Conservation (phyloP, 2,888 invertebrate genomes). For the Plebejus argus region DNA sequence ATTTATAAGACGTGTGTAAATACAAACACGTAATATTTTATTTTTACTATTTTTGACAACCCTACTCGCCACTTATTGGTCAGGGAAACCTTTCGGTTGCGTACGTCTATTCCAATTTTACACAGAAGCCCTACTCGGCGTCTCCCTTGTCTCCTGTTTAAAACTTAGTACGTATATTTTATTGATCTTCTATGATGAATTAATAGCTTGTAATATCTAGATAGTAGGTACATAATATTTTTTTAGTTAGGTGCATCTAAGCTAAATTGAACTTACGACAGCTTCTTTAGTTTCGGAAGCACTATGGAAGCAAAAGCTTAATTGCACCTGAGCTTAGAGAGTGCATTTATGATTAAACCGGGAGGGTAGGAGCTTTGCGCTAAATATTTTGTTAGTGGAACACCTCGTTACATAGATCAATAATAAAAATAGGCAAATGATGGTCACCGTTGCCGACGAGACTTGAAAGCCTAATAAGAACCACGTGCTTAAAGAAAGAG, state of each 20-base stretch:
- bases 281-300: slow-evolving; percentile 6
- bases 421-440: background rate
- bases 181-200: background rate
- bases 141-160: slow-evolving; percentile 32
- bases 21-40: too few species aligned
- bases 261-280: background rate
- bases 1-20: too few species aligned
- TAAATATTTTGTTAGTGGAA: slow-evolving; percentile 8
- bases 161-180: background rate
- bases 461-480: slow-evolving; percentile 14
- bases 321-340: slow-evolving; percentile 11
- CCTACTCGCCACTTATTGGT: slow-evolving; percentile 50
- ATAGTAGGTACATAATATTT: background rate
- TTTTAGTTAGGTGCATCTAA: background rate
- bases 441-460: slow-evolving; percentile 1
- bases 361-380: background rate
- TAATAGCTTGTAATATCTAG: too few species aligned
- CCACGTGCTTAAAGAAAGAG: slow-evolving; percentile 18
- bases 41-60: slow-evolving; percentile 46
- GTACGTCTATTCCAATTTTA: slow-evolving; percentile 57
- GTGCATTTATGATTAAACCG: slow-evolving; percentile 18
- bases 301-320: slow-evolving; percentile 2
- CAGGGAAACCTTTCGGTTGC: slow-evolving; percentile 69
- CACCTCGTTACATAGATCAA: background rate
- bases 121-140: slow-evolving; percentile 62